A percentile compares a stretch with the other conserved stretches of the same genome.
Conservation (phyloP, 2,888 invertebrate genomes). For the Timema podura region DNA sequence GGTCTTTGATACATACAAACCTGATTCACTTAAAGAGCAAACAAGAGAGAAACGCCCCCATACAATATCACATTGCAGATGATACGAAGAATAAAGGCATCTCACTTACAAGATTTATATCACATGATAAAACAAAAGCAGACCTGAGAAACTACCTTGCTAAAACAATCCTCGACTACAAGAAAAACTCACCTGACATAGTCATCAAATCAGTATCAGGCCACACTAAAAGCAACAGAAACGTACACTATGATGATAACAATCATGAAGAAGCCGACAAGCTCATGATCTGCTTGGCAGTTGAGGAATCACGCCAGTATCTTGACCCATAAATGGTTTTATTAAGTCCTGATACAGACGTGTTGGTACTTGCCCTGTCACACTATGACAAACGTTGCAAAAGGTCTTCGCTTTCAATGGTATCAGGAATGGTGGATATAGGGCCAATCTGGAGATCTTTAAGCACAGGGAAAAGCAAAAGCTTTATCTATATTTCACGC, state of each 20-base stretch:
- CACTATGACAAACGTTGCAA: not conserved
- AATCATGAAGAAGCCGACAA: not conserved
- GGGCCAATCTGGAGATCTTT: not conserved
- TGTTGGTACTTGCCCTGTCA: not conserved
- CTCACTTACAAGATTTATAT: not conserved
- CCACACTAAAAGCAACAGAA: not conserved
- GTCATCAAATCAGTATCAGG: not conserved
- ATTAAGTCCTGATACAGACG: not conserved
- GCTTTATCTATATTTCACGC: not conserved
- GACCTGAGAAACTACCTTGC: not conserved
- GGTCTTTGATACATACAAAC: not conserved
- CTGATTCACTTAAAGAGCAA: not conserved
- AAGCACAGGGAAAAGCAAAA: not conserved
- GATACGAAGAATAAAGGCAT: no score
- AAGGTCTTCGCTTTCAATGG: not conserved
- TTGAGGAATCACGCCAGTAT: not conserved
- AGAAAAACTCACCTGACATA: not conserved
- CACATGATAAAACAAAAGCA: not conserved
- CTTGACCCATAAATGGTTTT: not conserved
- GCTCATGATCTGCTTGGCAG: slow-evolving; percentile 1
- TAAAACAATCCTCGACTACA: no score
- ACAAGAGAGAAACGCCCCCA: not conserved
- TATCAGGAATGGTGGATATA: not conserved
- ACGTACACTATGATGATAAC: not conserved
- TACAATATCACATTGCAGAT: not conserved